Conservation (phyloP, 2,888 invertebrate genomes). For the Thereva unica region DNA sequence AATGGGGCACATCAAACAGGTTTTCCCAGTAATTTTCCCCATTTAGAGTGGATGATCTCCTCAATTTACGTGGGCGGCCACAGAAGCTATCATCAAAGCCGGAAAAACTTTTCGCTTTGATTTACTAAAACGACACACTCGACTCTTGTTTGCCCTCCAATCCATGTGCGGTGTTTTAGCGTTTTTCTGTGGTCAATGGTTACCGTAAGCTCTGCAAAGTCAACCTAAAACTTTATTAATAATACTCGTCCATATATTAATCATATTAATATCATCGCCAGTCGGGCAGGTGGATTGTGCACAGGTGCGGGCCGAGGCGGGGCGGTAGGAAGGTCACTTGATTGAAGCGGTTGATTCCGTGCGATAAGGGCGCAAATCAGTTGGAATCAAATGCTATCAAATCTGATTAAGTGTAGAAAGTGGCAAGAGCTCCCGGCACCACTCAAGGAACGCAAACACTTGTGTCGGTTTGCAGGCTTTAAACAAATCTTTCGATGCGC, state of each 20-base stretch:
- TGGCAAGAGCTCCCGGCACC: background rate
- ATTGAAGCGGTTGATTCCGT: too few relatives aligned
- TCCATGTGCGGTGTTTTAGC: slow-evolving; percentile 35
- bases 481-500: too few relatives aligned
- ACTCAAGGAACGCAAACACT: slow-evolving; percentile 15
- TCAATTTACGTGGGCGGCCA: slow-evolving; percentile 3
- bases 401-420: slow-evolving; percentile 21
- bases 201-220: too few relatives aligned
- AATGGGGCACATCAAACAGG: slow-evolving; percentile 20
- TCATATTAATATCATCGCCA: too few relatives aligned
- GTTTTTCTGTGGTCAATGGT: slow-evolving; percentile 3
- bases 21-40: slow-evolving; percentile 13
- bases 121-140: slow-evolving; percentile 40
- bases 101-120: slow-evolving; percentile 39
- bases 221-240: too few relatives aligned
- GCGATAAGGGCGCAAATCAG: slow-evolving; percentile 22
- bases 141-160: slow-evolving; percentile 39
- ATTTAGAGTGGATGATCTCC: slow-evolving; percentile 35
- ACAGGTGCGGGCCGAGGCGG: too few relatives aligned
- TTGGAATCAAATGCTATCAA: slow-evolving; percentile 19
- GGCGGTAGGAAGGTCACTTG: too few relatives aligned
- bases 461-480: too few relatives aligned
- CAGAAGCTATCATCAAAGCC: slow-evolving; percentile 20
- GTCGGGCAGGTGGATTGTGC: too few relatives aligned
- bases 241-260: too few relatives aligned